phyloP scores from a whole-genome alignment of 2,797 vertebrate species.

The Salarias fasciatus region DNA sequence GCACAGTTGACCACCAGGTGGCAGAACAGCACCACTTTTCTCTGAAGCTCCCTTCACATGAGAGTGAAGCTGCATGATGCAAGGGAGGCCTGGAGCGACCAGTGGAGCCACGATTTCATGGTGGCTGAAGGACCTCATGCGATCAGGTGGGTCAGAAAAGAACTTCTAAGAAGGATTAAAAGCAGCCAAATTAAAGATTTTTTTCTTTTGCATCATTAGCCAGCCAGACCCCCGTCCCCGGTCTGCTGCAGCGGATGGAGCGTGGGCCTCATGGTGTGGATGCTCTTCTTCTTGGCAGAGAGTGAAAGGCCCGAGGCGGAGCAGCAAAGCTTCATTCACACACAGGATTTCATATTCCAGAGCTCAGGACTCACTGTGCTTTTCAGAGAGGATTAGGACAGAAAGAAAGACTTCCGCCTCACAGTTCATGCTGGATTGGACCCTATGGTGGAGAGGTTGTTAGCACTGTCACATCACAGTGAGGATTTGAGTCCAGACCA shows the following conservation, averaged over 20 bases:
- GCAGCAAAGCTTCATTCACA: not conserved
- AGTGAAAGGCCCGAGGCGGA: not conserved
- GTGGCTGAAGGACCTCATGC: not conserved
- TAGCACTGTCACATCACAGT: too few species aligned
- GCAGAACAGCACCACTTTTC: too few species aligned
- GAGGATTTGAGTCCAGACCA: too few species aligned
- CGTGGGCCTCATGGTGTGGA: not conserved
- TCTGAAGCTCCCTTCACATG: not conserved
- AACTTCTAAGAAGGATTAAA: not conserved
- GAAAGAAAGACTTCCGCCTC: too few species aligned
- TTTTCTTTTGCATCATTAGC: slow-evolving; percentile 2
- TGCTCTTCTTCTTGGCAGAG: not conserved
- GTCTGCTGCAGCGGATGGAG: not conserved
- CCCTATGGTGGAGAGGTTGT: too few species aligned
- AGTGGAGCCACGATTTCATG: slow-evolving; percentile 15
- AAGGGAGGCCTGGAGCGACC: slow-evolving; percentile 31
- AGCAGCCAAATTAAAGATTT: not conserved
- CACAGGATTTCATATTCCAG: too few species aligned
- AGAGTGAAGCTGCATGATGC: slow-evolving; percentile 24
- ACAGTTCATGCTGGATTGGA: too few species aligned
- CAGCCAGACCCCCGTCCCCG: not conserved
- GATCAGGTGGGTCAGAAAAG: not conserved
- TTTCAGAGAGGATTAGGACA: too few species aligned
- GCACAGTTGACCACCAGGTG: too few species aligned
- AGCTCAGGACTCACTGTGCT: too few species aligned